phyloP scores from a whole-genome alignment of 2,113 vertebrate species.

The Cephalopterus ornatus region DNA sequence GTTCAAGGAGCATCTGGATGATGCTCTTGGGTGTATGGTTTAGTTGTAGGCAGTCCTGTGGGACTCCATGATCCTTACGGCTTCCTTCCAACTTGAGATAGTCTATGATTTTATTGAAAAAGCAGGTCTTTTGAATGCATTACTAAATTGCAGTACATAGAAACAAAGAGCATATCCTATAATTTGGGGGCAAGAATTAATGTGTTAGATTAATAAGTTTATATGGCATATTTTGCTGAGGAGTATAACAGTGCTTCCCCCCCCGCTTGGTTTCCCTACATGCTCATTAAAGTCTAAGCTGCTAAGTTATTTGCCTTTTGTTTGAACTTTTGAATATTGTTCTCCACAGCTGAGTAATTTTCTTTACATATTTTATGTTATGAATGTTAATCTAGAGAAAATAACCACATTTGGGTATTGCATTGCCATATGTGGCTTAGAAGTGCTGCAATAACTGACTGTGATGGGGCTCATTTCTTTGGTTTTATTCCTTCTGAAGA shows the following conservation, averaged over 20 bases:
- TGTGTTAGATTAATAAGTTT: background rate
- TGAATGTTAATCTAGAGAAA: background rate
- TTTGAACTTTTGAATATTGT: background rate
- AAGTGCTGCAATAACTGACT: background rate
- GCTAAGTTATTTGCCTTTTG: background rate
- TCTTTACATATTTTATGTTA: background rate
- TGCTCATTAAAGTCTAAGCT: background rate
- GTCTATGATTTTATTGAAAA: background rate
- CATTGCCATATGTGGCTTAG: background rate
- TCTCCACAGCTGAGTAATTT: background rate
- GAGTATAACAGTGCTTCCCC: background rate
- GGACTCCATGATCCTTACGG: rapidly evolving
- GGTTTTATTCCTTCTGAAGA: background rate
- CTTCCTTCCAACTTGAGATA: background rate
- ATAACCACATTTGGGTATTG: rapidly evolving
- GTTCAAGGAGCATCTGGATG: background rate
- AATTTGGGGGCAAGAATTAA: background rate
- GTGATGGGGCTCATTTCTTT: background rate
- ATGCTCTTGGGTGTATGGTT: background rate
- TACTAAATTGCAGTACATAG: background rate
- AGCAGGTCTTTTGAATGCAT: background rate
- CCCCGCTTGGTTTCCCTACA: background rate
- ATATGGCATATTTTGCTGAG: background rate
- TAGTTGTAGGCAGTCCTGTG: background rate
- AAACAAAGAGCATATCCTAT: background rate